Base-by-base conservation (phyloP, 2,888 invertebrate genomes). In the Autographa pulchrina region DNA sequence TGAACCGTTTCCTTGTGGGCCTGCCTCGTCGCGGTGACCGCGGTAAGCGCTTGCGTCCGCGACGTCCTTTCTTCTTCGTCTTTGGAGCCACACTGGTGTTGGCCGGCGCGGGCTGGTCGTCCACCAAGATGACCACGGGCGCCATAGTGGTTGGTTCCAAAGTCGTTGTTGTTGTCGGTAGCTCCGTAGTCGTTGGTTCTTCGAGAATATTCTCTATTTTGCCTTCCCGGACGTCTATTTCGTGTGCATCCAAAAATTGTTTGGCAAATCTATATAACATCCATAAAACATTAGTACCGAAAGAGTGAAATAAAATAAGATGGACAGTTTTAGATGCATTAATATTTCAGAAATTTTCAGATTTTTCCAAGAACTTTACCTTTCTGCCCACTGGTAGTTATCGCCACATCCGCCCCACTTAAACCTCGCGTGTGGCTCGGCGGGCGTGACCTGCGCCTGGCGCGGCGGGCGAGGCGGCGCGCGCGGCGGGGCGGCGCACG, bases 391-490 rank as follows among this genome's bases (percentile, higher is more conserved):
- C 82, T 97, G 96, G 68, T 97, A 96, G 92, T 98, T 98, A 88
- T 98, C 98, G 0, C 98, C 98, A 90, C 98, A 98, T 41, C 98
- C 98, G 61, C 98, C 98, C 98, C 98, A 98, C 91, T 98, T 97
- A 94, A 98, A 98, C 76, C 97, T 96, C 0, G 97, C 97, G 70
- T 96, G 96, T 9, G 97, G 97, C 97, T 95, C 98, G 96, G 81
- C 97, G 96, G 84, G 98, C 63, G 97, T 96, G 52, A 96, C 94
- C 96, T 88, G 97, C 92, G 77, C 97, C 92, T 79, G 97, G 88
- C 85, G 97, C 94, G 88, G 96, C 67, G 91, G 96, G 48, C 89
- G 96, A 74, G 95, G 95, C 1, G 97, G 96, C 32, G 97, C 97
- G 70, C 96, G 96, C 0, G 98, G 98, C 31, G 97, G 97, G 6